Conservation (phyloP, 1,140 invertebrate genomes). For the Conus ventricosus region DNA sequence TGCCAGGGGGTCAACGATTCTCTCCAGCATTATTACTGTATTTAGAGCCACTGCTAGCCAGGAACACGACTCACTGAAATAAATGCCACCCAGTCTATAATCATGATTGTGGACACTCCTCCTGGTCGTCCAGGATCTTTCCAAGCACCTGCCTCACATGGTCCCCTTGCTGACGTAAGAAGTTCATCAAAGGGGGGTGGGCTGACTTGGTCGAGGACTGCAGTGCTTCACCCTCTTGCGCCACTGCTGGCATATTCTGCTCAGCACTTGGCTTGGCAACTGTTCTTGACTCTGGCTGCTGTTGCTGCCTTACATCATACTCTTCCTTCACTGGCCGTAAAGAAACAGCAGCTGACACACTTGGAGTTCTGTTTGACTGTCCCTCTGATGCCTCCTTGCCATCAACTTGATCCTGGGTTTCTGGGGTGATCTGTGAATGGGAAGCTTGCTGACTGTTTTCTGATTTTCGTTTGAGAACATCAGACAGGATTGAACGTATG, state of each 20-base stretch:
- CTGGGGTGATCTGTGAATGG: not conserved
- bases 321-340: not conserved
- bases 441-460: not conserved
- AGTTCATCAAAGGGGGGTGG: not conserved
- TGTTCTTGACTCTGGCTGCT: not conserved
- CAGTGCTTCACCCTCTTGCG: no score
- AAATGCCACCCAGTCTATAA: no score
- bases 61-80: no score
- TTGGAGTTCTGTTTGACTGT: not conserved
- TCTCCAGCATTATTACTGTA: no score
- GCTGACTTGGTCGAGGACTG: not conserved
- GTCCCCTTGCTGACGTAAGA: constrained; percentile 9
- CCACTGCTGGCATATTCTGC: no score
- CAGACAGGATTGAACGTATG: not conserved
- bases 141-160: constrained; percentile 14
- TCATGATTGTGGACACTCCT: not conserved
- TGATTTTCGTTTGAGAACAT: not conserved
- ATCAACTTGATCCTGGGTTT: not conserved
- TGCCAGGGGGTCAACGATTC: no score
- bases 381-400: not conserved
- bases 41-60: no score
- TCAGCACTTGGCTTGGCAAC: not conserved
- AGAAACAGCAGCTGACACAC: not conserved
- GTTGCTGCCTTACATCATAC: not conserved
- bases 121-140: not conserved